Base-by-base conservation (phyloP, 2,113 vertebrate species). In the Clarias macrocephalus region DNA sequence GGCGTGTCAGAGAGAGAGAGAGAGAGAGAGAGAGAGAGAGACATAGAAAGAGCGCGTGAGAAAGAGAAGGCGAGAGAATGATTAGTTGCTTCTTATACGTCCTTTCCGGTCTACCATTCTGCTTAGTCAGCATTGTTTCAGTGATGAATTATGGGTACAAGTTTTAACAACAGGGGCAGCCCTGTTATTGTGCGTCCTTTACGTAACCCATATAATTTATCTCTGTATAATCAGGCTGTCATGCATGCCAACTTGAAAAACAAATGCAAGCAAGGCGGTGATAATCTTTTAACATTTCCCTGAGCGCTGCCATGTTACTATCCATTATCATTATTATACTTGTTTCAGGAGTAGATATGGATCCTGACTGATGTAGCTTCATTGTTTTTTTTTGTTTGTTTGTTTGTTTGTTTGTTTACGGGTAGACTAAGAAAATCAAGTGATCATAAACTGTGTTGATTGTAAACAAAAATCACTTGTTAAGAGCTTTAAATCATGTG, bases 61-160 rank as follows among this genome's bases (percentile, higher is more conserved):
- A 84, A 8, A 70, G 54, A 59, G 28, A 72, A 56, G 6, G 11
- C 6, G 54, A 37, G 72, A 77, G 48, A 83, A 23, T 56, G 63
- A 84, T 84, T 84, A 42, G 1, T 59, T 16, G 66, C 83, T 84
- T 48, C 52, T 15, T 72, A 68, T 56, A 59, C 21, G 85, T 80
- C 85, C 85, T 86, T 80, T 80, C 76, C 76, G 42, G 59, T 80
- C 75, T 68, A 23, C 12, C 59, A 33, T 86, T 70, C 62, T 80
- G 76, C 76, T 86, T 37, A 80, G 48, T 86, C 85, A 86, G 85
- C 76, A 15, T 23, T 15, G 62, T 68, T 86, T 56, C n/a, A 80
- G 73, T 86, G 81, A 89, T 83, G 63, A 63, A 84, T 86, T 86
- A 56, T 76, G 77, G 79, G 77, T 82, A 84, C 42, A 79, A 7